phyloP scores from a whole-genome alignment of 1,140 invertebrate genomes.

The Mercenaria mercenaria region DNA sequence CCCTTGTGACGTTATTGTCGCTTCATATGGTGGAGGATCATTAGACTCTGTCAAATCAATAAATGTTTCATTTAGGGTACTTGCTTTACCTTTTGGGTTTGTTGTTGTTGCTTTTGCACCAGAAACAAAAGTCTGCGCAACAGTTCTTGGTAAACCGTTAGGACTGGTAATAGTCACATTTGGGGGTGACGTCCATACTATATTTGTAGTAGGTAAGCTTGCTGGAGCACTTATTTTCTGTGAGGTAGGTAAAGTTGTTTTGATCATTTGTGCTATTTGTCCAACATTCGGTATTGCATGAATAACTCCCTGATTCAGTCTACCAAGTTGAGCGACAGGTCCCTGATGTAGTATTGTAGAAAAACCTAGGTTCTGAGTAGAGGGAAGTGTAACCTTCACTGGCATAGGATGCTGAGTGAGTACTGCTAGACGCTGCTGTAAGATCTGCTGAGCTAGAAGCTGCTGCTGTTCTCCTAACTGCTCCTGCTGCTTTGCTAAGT shows the following conservation, averaged over 20 bases:
- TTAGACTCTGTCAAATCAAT: slow-evolving; percentile 52
- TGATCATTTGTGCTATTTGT: slow-evolving; percentile 40
- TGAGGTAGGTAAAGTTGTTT: slow-evolving; percentile 30
- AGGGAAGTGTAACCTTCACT: slow-evolving; percentile 17
- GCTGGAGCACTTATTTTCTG: slow-evolving; percentile 6
- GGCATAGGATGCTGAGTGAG: slow-evolving; percentile 18
- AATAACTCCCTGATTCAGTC: slow-evolving; percentile 12
- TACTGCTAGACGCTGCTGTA: slow-evolving; percentile 32
- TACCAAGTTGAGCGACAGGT: slow-evolving; percentile 33
- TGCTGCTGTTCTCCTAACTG: slow-evolving; percentile 45
- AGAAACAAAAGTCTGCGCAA: neutral
- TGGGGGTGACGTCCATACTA: slow-evolving; percentile 53
- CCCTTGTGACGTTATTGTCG: neutral
- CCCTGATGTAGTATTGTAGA: slow-evolving; percentile 51
- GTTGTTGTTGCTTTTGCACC: neutral
- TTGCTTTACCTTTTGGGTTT: neutral
- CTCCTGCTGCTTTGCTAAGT: slow-evolving; percentile 31
- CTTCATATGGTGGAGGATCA: slow-evolving; percentile 55
- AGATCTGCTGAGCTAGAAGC: slow-evolving; percentile 29
- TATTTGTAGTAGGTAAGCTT: slow-evolving; percentile 43
- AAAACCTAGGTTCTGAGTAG: slow-evolving; percentile 43
- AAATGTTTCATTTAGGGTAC: slow-evolving; percentile 47
- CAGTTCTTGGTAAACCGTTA: slow-evolving; percentile 39
- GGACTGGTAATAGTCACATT: slow-evolving; percentile 57
- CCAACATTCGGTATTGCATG: slow-evolving; percentile 42